Evolutionary conservation across 2,113 vertebrate genomes (phyloP).

Genomic region (Bungarus multicinctus): DNA sequence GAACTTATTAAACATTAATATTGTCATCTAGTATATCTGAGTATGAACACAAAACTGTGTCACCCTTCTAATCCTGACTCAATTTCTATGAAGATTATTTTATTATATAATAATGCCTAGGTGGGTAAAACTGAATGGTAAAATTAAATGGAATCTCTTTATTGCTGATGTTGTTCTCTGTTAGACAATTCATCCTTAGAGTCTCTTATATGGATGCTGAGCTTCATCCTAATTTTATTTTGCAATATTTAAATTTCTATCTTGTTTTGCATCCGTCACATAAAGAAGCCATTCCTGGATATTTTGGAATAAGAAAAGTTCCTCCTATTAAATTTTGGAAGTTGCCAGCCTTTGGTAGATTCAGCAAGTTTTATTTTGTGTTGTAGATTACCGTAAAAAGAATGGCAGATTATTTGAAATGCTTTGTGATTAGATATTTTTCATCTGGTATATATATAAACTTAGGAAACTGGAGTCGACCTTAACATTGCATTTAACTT

Average conservation of each 20-base stretch:
- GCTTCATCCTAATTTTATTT: neutral
- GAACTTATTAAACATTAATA: neutral
- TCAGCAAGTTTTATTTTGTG: neutral
- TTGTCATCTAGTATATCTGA: neutral
- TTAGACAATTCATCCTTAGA: neutral
- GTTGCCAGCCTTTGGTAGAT: neutral
- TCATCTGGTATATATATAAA: neutral
- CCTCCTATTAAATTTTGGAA: neutral
- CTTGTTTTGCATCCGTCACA: neutral
- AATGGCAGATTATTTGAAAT: neutral
- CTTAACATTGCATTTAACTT: neutral
- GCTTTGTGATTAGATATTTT: neutral
- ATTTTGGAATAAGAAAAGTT: neutral
- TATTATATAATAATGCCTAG: neutral
- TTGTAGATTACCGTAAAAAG: neutral
- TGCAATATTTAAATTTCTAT: neutral
- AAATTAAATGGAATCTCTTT: neutral
- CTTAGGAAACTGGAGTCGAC: neutral
- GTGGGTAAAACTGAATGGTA: neutral
- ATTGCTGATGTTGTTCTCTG: neutral
- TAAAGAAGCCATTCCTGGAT: neutral
- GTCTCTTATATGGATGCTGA: neutral
- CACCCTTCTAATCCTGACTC: neutral
- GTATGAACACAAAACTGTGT: neutral
- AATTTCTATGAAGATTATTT: neutral